Evolutionary conservation across 2,113 vertebrate genomes (phyloP).

Genomic region (Cepphus grylle): DNA sequence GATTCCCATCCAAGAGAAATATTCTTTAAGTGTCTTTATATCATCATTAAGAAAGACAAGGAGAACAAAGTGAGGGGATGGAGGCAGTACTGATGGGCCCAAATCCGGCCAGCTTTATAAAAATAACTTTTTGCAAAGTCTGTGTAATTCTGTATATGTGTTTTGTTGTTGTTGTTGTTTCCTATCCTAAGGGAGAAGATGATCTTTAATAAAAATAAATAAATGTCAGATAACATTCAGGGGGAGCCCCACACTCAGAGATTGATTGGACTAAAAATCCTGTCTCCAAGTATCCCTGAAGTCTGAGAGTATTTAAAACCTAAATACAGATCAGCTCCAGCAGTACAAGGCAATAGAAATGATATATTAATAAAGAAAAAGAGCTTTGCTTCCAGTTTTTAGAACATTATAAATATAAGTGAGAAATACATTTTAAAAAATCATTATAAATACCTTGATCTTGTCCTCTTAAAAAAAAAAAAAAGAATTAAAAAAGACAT

Average conservation of each 20-base stretch:
- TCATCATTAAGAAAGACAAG: conserved; percentile 52
- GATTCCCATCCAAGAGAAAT: conserved; percentile 17
- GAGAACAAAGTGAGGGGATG: conserved; percentile 10
- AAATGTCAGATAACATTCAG: conserved; percentile 22
- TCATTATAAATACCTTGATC: conserved; percentile 10
- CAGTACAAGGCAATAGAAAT: conserved; percentile 6
- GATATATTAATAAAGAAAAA: conserved; percentile 28
- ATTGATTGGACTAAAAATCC: conserved; percentile 30
- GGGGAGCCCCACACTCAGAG: not conserved
- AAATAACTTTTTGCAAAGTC: conserved; percentile 48
- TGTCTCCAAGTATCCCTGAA: conserved; percentile 27
- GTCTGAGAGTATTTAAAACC: conserved; percentile 26
- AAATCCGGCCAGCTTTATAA: conserved; percentile 27
- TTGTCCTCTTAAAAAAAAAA: not conserved
- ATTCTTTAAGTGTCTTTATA: conserved; percentile 37
- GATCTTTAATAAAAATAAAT: conserved; percentile 54
- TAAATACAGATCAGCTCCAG: not conserved
- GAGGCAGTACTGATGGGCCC: not conserved
- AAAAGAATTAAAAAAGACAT: not conserved
- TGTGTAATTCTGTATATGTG: conserved; percentile 36
- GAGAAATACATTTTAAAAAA: not conserved
- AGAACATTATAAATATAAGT: conserved; percentile 39
- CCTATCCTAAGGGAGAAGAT: conserved; percentile 1
- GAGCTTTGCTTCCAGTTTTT: not conserved
- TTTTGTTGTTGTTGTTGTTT: not conserved